These are phyloP conservation scores for Apostichopus leukothele DNA, from an alignment of 53 echinoderm and acorn worm genomes.

Conservation along the genomic window DNA sequence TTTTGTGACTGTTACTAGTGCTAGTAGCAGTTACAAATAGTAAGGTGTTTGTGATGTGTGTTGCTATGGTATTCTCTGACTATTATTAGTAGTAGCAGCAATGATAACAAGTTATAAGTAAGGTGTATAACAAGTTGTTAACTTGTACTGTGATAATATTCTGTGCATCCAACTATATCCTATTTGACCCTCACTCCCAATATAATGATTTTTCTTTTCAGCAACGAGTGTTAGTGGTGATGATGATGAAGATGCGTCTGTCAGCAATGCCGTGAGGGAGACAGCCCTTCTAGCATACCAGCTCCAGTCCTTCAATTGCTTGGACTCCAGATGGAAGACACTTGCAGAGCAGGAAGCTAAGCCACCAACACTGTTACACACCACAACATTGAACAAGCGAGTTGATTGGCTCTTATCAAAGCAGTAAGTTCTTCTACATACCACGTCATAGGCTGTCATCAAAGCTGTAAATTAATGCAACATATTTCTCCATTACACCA, in stretches of 20 bases:
- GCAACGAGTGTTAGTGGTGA: not conserved
- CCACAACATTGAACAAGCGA: conserved; percentile 49
- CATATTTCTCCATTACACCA: too few relatives aligned
- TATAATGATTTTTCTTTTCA: not conserved
- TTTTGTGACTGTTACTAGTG: too few relatives aligned
- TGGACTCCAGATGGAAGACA: conserved; percentile 56
- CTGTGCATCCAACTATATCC: not conserved
- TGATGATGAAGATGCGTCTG: conserved; percentile 1
- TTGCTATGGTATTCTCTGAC: too few relatives aligned
- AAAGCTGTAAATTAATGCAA: too few relatives aligned
- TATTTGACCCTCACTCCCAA: not conserved
- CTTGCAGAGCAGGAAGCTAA: conserved; percentile 48
- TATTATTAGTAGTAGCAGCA: too few relatives aligned
- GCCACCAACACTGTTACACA: conserved; percentile 61
- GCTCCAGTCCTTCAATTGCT: conserved; percentile 57
- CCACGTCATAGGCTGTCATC: not conserved
- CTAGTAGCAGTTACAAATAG: too few relatives aligned
- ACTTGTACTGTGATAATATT: not conserved
- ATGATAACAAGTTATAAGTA: too few relatives aligned
- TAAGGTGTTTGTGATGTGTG: too few relatives aligned
- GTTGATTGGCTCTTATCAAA: conserved; percentile 59
- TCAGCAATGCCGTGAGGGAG: not conserved
- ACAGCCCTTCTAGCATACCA: conserved; percentile 48
- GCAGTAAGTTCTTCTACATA: conserved; percentile 38
- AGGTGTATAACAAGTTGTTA: too few relatives aligned